Base-by-base conservation (phyloP, 2,113 vertebrate genomes). In the Tragulus kanchil region DNA sequence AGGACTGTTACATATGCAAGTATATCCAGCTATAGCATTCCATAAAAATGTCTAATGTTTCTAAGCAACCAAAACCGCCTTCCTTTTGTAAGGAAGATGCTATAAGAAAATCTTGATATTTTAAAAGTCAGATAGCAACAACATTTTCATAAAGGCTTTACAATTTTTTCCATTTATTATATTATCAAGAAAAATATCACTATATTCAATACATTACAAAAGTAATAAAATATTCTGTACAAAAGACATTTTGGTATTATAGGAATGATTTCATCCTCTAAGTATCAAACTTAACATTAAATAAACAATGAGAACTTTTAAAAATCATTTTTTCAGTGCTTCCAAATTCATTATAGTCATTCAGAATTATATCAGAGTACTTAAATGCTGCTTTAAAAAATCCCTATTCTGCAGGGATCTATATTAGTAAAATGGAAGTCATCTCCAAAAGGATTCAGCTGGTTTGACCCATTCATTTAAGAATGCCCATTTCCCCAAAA, bases 221-320 rank as follows among this genome's bases (percentile, higher is more conserved):
- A 48, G 26, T 58, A n/a, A n/a, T 85, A 96, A 94, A 97, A 96
- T 93, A 96, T 85, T 95, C 54, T 94, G 52, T 97, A 97, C 94
- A 97, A 97, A 96, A 65, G 12, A 25, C 16, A 96, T 94, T 26
- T 89, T 85, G 12, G 85, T 85, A 94, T 85, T 89, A 94, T 54
- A 85, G 94, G 96, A 95, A 86, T 52, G 26, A 81, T 58, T 94
- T 16, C 48, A 61, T 62, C 48, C 69, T 92, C 52, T 78, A 78
- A 52, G 75, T 56, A 73, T 28, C 45, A 67, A 71, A 50, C 28
- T 90, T 95, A 90, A 69, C 26, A 89, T 96, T 95, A 97, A 96
- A 97, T 96, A 97, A 93, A 85, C 16, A 86, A 14, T 96, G 96
- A 98, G 96, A 97, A 97, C 96, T 96, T 97, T 65, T 10, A 95